These are phyloP conservation scores for Florisuga fusca DNA, from an alignment of 2,797 vertebrate genomes.

Conservation along the genomic window DNA sequence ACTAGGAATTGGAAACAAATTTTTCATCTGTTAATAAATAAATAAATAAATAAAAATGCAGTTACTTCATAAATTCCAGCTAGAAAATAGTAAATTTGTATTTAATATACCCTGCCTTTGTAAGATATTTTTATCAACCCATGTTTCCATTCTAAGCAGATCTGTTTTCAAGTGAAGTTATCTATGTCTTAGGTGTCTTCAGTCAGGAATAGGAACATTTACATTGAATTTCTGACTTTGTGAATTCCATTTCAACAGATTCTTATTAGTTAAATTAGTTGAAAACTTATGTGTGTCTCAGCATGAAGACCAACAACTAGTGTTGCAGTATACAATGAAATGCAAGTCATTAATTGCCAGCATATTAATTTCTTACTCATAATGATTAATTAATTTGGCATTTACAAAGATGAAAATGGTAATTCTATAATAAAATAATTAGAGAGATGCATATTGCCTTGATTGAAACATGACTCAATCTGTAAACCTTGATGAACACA, in stretches of 20 bases:
- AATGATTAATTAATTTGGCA: constrained; percentile 11
- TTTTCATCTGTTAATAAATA: neutral
- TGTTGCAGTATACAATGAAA: neutral
- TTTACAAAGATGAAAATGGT: constrained; percentile 31
- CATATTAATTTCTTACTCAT: constrained; percentile 20
- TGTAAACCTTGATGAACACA: neutral
- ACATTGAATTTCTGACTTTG: constrained; percentile 40
- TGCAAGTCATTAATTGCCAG: constrained; percentile 18
- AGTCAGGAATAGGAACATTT: neutral
- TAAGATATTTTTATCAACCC: neutral
- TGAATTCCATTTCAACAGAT: constrained; percentile 13
- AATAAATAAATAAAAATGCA: neutral
- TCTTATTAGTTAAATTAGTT: neutral
- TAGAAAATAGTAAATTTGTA: neutral
- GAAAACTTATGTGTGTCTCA: neutral
- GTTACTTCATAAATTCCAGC: neutral
- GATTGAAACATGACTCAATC: neutral
- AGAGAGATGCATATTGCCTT: neutral
- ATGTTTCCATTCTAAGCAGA: neutral
- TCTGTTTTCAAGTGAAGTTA: neutral
- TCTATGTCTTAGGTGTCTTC: neutral
- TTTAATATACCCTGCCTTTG: neutral
- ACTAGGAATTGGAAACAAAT: neutral
- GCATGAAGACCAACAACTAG: neutral
- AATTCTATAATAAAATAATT: constrained; percentile 18